Conservation (phyloP, 2,888 invertebrate species). For the Hyppa rectilinea region DNA sequence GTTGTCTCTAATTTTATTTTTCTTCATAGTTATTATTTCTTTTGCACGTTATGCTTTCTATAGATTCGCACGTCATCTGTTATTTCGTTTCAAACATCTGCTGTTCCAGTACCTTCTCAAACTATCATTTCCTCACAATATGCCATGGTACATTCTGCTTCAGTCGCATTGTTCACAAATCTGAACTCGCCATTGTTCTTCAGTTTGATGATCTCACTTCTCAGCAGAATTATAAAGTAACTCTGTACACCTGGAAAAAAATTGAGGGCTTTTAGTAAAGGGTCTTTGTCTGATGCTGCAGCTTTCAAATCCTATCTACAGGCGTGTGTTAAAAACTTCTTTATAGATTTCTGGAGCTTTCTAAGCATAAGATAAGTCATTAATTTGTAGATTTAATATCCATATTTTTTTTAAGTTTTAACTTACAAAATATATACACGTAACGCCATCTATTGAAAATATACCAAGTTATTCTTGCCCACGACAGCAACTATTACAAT, state of each 20-base stretch:
- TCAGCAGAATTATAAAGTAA: conserved; percentile 26
- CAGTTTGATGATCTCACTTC: conserved; percentile 32
- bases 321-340: not conserved
- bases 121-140: not conserved
- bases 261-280: not conserved
- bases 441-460: not conserved
- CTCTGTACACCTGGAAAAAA: conserved; percentile 16
- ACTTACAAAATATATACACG: not conserved
- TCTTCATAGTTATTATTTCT: not conserved
- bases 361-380: not conserved
- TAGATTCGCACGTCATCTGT: not conserved
- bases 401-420: too few relatives aligned
- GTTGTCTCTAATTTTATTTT: not conserved
- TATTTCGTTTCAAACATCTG: not conserved
- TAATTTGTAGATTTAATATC: not conserved
- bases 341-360: not conserved
- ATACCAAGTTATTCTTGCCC: not conserved
- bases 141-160: conserved; percentile 17
- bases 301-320: not conserved
- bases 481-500: not conserved
- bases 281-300: not conserved
- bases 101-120: not conserved
- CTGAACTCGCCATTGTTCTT: not conserved
- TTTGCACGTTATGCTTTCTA: not conserved
- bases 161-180: conserved; percentile 29